A percentile compares a stretch with the other conserved stretches of the same genome.
These are phyloP conservation scores for Scolopax rusticola DNA, from an alignment of 2,797 vertebrate species.

Conservation along the genomic window DNA sequence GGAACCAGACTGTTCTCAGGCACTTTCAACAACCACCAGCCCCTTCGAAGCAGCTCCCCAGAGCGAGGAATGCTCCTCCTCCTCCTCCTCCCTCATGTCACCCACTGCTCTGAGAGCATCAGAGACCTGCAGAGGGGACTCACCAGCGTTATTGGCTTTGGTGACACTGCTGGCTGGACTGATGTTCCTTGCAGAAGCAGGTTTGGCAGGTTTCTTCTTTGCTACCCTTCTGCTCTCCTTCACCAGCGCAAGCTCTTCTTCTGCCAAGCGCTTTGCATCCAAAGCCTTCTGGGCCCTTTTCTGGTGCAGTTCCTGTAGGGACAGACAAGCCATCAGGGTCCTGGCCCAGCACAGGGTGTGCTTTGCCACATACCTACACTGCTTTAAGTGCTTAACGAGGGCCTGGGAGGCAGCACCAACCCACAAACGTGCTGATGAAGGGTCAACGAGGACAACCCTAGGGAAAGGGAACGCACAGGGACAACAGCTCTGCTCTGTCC, in stretches of 20 bases:
- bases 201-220: slow-evolving; percentile 77
- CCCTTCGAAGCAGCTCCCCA: neutral
- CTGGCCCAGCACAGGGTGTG: neutral
- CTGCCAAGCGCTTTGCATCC: slow-evolving; percentile 53
- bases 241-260: slow-evolving; percentile 63
- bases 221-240: slow-evolving; percentile 65
- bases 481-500: neutral
- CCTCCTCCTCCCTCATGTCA: neutral
- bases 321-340: neutral
- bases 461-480: too few species aligned
- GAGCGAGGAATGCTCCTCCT: neutral
- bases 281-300: slow-evolving; percentile 81
- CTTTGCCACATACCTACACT: accelerated
- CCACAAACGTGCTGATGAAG: neutral
- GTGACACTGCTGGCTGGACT: slow-evolving; percentile 24
- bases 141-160: slow-evolving; percentile 89
- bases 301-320: slow-evolving; percentile 88
- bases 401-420: neutral
- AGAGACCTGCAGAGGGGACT: neutral
- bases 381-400: neutral
- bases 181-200: slow-evolving; percentile 57
- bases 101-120: neutral
- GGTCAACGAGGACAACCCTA: neutral
- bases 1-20: neutral
- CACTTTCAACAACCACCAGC: accelerated